Evolutionary conservation across 2,888 invertebrate genomes (phyloP).

Genomic region (Acleris laterana): DNA sequence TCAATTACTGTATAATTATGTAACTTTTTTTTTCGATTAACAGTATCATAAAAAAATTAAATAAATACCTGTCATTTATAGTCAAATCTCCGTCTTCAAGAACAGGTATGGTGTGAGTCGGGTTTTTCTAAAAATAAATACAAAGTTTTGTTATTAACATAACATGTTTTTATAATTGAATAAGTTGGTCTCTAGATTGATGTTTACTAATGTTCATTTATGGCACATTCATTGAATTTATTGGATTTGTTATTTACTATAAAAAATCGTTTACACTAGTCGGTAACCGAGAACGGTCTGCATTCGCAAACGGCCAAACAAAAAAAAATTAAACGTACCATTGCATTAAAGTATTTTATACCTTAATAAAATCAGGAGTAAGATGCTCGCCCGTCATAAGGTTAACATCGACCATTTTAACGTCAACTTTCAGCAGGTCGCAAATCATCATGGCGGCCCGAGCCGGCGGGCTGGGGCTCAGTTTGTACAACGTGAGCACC

Average conservation of each 20-base stretch:
- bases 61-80: slow-evolving; percentile 43
- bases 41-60: not conserved
- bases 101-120: slow-evolving; percentile 77
- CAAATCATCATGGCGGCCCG: slow-evolving; percentile 39
- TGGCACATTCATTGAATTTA: no score
- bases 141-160: not conserved
- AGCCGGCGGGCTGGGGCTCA: slow-evolving; percentile 38
- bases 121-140: slow-evolving; percentile 67
- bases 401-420: slow-evolving; percentile 38
- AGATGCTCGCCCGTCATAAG: slow-evolving; percentile 35
- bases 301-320: not conserved
- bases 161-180: no score
- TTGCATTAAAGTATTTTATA: slow-evolving; percentile 12
- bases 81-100: slow-evolving; percentile 72
- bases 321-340: not conserved
- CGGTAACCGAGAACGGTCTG: no score
- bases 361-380: slow-evolving; percentile 40
- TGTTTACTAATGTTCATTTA: no score
- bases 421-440: slow-evolving; percentile 38
- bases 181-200: no score
- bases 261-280: no score
- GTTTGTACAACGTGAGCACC: slow-evolving; percentile 38
- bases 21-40: not conserved
- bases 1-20: no score
- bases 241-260: no score